Evolutionary conservation across 2,113 vertebrate species (phyloP).

Genomic region (Craseonycteris thonglongyai): DNA sequence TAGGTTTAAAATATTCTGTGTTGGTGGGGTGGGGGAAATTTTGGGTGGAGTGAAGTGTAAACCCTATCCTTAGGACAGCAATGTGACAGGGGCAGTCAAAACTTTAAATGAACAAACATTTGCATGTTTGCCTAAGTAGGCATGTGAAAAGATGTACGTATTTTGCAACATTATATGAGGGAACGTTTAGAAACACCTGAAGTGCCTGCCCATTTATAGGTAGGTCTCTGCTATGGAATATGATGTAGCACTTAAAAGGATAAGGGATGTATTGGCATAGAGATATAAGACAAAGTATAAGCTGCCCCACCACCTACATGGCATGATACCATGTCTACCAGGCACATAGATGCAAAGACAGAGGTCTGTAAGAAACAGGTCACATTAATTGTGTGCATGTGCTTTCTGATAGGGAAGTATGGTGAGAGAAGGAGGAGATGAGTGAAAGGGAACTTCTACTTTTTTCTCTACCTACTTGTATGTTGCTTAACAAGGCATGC

Average conservation of each 20-base stretch:
- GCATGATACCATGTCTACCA: fast-evolving
- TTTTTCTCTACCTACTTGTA: background rate
- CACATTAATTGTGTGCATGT: background rate
- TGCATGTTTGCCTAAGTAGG: background rate
- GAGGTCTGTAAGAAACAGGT: background rate
- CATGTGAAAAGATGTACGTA: background rate
- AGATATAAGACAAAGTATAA: background rate
- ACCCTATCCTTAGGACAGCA: background rate
- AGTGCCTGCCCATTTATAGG: background rate
- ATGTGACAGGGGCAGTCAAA: background rate
- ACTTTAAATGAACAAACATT: background rate
- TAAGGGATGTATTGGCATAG: background rate
- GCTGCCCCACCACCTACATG: no score
- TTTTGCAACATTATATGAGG: background rate
- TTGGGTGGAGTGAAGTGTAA: background rate
- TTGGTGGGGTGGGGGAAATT: background rate
- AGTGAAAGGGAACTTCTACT: background rate
- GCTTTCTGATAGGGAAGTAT: background rate
- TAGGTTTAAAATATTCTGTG: background rate
- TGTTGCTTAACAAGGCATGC: background rate
- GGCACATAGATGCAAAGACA: background rate
- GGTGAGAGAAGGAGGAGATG: background rate
- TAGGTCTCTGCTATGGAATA: background rate
- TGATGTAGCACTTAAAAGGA: background rate
- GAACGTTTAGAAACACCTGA: background rate